A percentile compares a stretch with the other conserved stretches of the same genome.
Conservation (phyloP, 2,888 invertebrate genomes). For the Tinea pellionella region DNA sequence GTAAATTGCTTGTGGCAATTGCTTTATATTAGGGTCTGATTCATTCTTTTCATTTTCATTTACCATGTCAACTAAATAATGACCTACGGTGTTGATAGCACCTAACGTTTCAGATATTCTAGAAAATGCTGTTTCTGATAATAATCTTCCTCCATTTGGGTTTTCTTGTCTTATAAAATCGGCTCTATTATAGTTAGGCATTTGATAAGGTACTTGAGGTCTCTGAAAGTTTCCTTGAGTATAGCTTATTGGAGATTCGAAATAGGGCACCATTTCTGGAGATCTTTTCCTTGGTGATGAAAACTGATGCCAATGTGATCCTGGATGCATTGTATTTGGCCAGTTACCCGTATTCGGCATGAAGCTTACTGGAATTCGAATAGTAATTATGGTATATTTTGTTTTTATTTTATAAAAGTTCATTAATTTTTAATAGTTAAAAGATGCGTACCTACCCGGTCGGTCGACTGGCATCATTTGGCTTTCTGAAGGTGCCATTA, state of each 20-base stretch:
- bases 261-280: constrained; percentile 30
- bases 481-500: constrained; percentile 33
- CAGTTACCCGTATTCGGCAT: constrained; percentile 37
- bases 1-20: constrained; percentile 78
- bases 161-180: constrained; percentile 34
- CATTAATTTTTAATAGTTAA: not conserved
- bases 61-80: constrained; percentile 85
- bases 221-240: constrained; percentile 15
- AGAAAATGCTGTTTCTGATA: constrained; percentile 72
- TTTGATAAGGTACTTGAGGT: constrained; percentile 17
- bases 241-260: not conserved
- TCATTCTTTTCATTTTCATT: constrained; percentile 57
- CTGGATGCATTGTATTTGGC: constrained; percentile 33
- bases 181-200: constrained; percentile 36
- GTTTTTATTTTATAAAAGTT: not conserved
- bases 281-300: constrained; percentile 54
- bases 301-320: constrained; percentile 53
- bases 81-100: constrained; percentile 87
- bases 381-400: constrained; percentile 9
- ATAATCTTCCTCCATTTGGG: constrained; percentile 58
- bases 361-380: constrained; percentile 39
- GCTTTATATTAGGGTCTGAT: constrained; percentile 48
- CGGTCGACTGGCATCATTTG: constrained; percentile 44
- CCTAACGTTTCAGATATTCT: constrained; percentile 76
- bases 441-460: constrained; percentile 66